phyloP scores from a whole-genome alignment of 2,113 vertebrate genomes.

The Pterocles gutturalis region DNA sequence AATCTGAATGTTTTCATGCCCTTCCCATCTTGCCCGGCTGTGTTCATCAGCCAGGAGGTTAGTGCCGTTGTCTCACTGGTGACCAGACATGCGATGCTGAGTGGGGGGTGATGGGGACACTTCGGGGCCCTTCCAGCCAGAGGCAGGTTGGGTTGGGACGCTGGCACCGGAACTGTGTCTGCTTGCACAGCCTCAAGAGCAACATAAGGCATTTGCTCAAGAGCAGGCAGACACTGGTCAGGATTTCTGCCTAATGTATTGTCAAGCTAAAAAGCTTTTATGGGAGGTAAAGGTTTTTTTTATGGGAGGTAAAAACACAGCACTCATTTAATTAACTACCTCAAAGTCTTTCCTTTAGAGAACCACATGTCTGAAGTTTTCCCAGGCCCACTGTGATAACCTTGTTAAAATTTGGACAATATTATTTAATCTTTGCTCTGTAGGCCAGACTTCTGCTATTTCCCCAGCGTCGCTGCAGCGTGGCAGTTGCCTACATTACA shows the following conservation, averaged over 20 bases:
- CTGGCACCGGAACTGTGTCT: not conserved
- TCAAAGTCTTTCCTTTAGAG: not conserved
- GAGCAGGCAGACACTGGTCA: not conserved
- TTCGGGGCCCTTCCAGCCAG: not conserved
- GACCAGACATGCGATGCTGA: not conserved
- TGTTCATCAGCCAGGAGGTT: not conserved
- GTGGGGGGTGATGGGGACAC: not conserved
- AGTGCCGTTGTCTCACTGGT: not conserved
- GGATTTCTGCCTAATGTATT: not conserved
- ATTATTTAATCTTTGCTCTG: not conserved
- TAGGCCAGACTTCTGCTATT: not conserved
- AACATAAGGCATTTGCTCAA: not conserved
- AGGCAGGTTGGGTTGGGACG: not conserved
- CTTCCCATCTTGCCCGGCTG: slow-evolving; percentile 2
- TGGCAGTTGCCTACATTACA: not conserved
- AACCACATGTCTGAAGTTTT: not conserved
- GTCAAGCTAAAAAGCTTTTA: slow-evolving; percentile 6
- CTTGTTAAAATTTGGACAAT: not conserved
- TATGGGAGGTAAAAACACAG: slow-evolving; percentile 11
- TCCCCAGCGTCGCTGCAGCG: not conserved
- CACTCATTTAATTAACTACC: slow-evolving; percentile 36
- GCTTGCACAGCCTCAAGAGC: not conserved
- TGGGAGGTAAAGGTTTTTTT: not conserved
- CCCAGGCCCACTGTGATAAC: not conserved
- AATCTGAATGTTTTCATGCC: slow-evolving; percentile 43